phyloP scores from a whole-genome alignment of 2,113 vertebrate species.

The Trochalopteron elliotii region DNA sequence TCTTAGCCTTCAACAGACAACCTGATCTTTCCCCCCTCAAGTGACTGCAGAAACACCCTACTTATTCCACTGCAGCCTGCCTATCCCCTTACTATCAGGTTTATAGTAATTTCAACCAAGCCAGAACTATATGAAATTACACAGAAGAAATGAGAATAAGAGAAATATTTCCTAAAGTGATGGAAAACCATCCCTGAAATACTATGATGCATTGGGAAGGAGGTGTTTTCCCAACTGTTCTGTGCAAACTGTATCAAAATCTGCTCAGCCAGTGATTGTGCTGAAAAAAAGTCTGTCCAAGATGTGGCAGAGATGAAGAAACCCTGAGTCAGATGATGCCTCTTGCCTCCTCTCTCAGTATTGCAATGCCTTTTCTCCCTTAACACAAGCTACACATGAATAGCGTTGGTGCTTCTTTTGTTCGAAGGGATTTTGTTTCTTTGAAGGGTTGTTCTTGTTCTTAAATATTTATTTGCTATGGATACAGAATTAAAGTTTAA shows the following conservation, averaged over 20 bases:
- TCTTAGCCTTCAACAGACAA: neutral
- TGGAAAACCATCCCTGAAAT: neutral
- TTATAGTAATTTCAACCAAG: neutral
- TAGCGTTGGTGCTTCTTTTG: neutral
- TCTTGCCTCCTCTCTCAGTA: neutral
- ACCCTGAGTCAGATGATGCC: neutral
- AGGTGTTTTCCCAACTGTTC: neutral
- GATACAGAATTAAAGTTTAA: neutral
- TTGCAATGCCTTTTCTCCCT: neutral
- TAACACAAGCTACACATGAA: rapidly evolving
- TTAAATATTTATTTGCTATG: neutral
- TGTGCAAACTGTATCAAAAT: neutral
- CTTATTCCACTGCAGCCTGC: neutral
- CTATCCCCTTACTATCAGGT: neutral
- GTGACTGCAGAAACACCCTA: neutral
- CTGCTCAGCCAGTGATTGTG: neutral
- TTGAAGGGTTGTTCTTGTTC: neutral
- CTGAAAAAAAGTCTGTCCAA: neutral
- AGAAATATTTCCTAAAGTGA: neutral
- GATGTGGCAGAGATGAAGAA: neutral
- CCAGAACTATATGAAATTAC: neutral
- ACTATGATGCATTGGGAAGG: neutral
- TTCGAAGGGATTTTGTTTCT: neutral
- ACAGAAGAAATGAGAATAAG: neutral
- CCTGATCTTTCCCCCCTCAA: neutral